These are phyloP conservation scores for Athetis lepigone DNA, from an alignment of 2,888 invertebrate genomes.

Conservation along the genomic window DNA sequence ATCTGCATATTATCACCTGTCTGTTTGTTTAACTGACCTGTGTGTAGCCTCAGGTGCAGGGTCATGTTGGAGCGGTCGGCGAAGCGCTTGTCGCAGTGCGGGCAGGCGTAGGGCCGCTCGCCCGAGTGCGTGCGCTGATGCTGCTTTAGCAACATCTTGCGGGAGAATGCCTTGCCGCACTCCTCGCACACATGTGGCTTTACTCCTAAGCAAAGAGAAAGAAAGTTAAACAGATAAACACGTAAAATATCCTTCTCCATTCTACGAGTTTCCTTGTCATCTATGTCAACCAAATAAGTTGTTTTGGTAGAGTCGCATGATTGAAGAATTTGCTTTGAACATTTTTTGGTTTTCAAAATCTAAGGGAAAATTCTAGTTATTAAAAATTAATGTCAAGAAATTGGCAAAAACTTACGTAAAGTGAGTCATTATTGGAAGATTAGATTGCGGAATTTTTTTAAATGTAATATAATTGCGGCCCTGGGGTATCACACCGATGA, in stretches of 20 bases:
- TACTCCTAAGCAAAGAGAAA: slow-evolving; percentile 84
- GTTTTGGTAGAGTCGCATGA: too few relatives aligned
- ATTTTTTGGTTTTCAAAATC: too few relatives aligned
- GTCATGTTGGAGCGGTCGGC: slow-evolving; percentile 97
- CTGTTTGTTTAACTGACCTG: slow-evolving; percentile 83
- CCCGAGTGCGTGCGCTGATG: slow-evolving; percentile 96
- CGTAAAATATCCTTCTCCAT: neutral
- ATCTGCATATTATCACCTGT: slow-evolving; percentile 33
- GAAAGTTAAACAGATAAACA: neutral
- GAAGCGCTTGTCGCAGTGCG: slow-evolving; percentile 95
- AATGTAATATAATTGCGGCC: too few relatives aligned
- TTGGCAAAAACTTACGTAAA: too few relatives aligned
- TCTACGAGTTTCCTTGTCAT: too few relatives aligned
- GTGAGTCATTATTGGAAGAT: too few relatives aligned
- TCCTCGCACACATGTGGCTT: slow-evolving; percentile 94
- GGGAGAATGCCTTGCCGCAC: slow-evolving; percentile 95
- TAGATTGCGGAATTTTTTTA: too few relatives aligned
- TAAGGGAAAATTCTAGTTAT: too few relatives aligned
- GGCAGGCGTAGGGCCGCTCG: slow-evolving; percentile 95
- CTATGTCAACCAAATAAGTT: too few relatives aligned
- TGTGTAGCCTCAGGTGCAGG: slow-evolving; percentile 94
- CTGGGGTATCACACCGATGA: too few relatives aligned
- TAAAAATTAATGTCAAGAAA: too few relatives aligned
- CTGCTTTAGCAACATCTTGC: slow-evolving; percentile 96
- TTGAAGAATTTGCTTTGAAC: too few relatives aligned